Percentiles rank a stretch among this genome's conserved stretches.
phyloP scores from a whole-genome alignment of 2,113 vertebrate species.

The Leptodactylus fuscus region DNA sequence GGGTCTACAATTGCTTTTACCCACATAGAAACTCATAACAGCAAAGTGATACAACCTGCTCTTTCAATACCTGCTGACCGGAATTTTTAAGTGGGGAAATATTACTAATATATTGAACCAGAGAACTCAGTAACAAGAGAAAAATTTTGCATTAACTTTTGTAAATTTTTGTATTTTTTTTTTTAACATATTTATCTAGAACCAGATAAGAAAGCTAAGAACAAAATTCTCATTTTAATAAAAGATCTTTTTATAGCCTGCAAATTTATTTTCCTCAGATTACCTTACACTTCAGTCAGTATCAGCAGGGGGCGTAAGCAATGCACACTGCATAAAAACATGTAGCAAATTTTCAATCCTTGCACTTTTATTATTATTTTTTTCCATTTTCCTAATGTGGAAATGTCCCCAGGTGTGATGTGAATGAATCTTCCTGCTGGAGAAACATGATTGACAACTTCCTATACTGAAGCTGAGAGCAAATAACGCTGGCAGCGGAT shows the following conservation, averaged over 20 bases:
- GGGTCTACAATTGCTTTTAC: no score
- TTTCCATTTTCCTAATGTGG: slow-evolving; percentile 28
- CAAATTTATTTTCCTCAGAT: slow-evolving; percentile 15
- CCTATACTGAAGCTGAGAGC: slow-evolving; percentile 51
- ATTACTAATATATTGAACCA: neutral
- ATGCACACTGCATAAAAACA: slow-evolving; percentile 21
- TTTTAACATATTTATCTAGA: neutral
- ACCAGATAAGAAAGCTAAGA: neutral
- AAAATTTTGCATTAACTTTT: no score
- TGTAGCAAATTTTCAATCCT: neutral
- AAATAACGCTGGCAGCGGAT: slow-evolving; percentile 51
- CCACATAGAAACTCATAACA: no score
- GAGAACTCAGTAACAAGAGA: no score
- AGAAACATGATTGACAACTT: slow-evolving; percentile 54
- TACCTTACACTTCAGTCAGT: slow-evolving; percentile 11
- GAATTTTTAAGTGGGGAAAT: neutral
- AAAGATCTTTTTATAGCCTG: neutral
- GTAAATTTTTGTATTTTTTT: no score
- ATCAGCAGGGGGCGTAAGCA: neutral
- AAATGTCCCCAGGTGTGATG: slow-evolving; percentile 51
- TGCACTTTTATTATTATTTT: slow-evolving; percentile 35
- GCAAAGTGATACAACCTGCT: no score
- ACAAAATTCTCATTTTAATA: slow-evolving; percentile 6
- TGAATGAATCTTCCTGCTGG: slow-evolving; percentile 43
- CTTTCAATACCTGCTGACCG: no score